These are phyloP conservation scores for Pelobates cultripes DNA, from an alignment of 2,797 vertebrate species.

Conservation along the genomic window DNA sequence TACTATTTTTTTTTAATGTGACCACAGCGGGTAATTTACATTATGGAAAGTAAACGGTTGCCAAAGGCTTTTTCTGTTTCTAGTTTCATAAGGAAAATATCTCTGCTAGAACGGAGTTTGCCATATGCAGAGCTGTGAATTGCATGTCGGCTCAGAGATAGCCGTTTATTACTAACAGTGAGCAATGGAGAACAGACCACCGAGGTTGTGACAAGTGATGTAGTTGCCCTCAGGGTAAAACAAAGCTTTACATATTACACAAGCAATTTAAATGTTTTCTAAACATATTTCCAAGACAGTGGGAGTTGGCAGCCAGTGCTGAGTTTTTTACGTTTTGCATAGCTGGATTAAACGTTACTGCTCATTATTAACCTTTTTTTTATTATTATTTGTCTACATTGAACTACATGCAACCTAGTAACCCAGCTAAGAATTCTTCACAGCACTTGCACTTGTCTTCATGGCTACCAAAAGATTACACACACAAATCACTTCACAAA, in stretches of 20 bases:
- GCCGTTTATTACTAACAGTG: conserved; percentile 84
- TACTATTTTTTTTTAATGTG: conserved; percentile 33
- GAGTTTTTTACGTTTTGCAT: conserved; percentile 79
- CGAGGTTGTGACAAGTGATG: conserved; percentile 92
- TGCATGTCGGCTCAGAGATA: conserved; percentile 75
- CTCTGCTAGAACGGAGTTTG: conserved; percentile 58
- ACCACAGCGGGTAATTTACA: conserved; percentile 68
- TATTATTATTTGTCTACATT: conserved; percentile 86
- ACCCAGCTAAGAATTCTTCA: conserved; percentile 84
- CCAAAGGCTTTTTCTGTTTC: conserved; percentile 62
- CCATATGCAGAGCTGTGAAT: conserved; percentile 71
- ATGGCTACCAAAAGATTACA: conserved; percentile 89
- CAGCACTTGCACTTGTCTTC: conserved; percentile 89
- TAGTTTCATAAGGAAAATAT: conserved; percentile 58
- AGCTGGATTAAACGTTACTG: conserved; percentile 83
- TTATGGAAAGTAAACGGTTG: conserved; percentile 68
- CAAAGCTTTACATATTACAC: conserved; percentile 99
- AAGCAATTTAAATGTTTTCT: conserved; percentile 98
- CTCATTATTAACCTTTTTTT: conserved; percentile 92
- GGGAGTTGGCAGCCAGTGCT: conserved; percentile 88
- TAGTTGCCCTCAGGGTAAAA: conserved; percentile 89
- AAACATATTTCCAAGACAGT: conserved; percentile 98
- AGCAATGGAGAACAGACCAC: conserved; percentile 93
- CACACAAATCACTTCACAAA: conserved; percentile 94
- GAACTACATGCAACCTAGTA: conserved; percentile 94